phyloP scores from a whole-genome alignment of 2,888 invertebrate genomes.

The Lacanobia oleracea region DNA sequence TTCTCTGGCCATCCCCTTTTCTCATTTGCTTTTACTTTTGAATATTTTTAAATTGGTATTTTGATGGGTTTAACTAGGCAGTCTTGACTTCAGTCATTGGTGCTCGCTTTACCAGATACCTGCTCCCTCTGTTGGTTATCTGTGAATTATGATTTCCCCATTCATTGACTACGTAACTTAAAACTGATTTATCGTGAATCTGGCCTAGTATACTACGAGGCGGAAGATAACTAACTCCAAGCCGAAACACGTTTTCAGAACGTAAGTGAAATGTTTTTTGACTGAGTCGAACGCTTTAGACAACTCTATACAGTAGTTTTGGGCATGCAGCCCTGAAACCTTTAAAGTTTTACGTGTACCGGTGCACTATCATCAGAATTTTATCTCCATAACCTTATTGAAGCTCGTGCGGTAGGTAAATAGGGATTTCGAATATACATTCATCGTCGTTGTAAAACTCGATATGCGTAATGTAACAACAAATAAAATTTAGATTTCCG shows the following conservation, averaged over 20 bases:
- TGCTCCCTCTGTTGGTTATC: not conserved
- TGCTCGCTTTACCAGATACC: not conserved
- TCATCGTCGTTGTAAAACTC: no score
- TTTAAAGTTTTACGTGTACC: slow-evolving; percentile 10
- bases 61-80: not conserved
- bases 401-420: not conserved
- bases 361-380: slow-evolving; percentile 5
- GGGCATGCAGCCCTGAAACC: slow-evolving; percentile 1
- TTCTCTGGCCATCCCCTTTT: not conserved
- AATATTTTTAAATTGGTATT: not conserved
- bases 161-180: not conserved
- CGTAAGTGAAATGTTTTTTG: not conserved
- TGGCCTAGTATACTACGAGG: not conserved
- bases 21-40: not conserved
- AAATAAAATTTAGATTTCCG: slow-evolving; percentile 7
- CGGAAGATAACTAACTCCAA: not conserved
- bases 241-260: not conserved
- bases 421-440: not conserved
- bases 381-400: not conserved
- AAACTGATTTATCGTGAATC: not conserved
- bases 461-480: no score
- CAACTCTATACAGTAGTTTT: not conserved
- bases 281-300: slow-evolving; percentile 9
- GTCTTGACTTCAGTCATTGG: not conserved
- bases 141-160: not conserved